Base-by-base conservation (phyloP, 37 sponge, comb jelly and placozoan species). In the Geodia barretti region DNA sequence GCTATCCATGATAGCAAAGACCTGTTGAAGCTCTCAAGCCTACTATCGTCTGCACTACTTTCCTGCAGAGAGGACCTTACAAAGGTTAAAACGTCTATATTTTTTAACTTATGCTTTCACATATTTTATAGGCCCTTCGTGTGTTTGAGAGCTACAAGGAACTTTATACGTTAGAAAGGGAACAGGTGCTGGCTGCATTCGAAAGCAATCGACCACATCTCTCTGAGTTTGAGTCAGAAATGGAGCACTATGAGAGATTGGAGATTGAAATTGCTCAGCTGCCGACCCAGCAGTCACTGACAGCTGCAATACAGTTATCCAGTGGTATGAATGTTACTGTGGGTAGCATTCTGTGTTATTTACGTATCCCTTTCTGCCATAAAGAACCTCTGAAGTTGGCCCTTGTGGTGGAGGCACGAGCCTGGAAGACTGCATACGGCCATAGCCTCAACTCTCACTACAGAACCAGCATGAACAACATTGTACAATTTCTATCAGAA, bases 371-470 rank as follows among this genome's bases (percentile, higher is more conserved):
- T 39, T 25, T 34, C 35, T 62, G 26, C 42, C 29, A 21, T 39
- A 23, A 84, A 80, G 96, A 86, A n/a, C 86, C 83, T 40, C 79
- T 98, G 61, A 98, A 95, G 87, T 68, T 90, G n/a, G 89, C 98
- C 2, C 81, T 98, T 35, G 68, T 47, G 40, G 98, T 93, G 39
- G 98, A 98, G 74, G 90, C 98, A 26, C 91, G 88, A 64, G 92
- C 94, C 11, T 98, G 98, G 98, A 90, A 90, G 73, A 76, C 86
- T 9, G 89, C 89, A 25, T 93, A 86, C 84, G 98, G 96, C 1
- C 82, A 88, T 59, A 75, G 80, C 39, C 60, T 93, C 69, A 96
- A 93, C 66, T 77, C 33, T 2, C 75, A 81, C 37, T 93, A 93
- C 66, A 35, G 89, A 3, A 20, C 75, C 32, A 89, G 80, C 35